Evolutionary conservation across 2,113 vertebrate species (phyloP).

Genomic region (Apteryx owenii): DNA sequence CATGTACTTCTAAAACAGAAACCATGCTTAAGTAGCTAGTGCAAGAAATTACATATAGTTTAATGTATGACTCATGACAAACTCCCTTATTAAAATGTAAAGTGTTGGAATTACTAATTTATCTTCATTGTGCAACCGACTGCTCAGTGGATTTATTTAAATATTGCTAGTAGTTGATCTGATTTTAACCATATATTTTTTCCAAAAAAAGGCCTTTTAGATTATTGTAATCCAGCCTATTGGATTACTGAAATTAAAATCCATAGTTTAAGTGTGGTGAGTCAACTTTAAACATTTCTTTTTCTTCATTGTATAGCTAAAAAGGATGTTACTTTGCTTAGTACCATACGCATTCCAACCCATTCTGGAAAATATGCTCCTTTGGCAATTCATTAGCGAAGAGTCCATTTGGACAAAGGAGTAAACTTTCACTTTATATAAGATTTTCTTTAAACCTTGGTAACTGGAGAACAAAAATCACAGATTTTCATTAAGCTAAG

Average conservation of each 20-base stretch:
- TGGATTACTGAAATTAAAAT: constrained; percentile 10
- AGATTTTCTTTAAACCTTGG: not conserved
- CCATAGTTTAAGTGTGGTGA: not conserved
- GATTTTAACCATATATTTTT: not conserved
- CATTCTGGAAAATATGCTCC: constrained; percentile 4
- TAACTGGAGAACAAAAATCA: not conserved
- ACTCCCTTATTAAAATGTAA: not conserved
- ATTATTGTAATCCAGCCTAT: constrained; percentile 39
- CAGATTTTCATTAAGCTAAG: not conserved
- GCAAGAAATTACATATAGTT: constrained; percentile 25
- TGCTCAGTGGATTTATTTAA: not conserved
- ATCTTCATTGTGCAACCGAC: constrained; percentile 1
- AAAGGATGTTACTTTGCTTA: not conserved
- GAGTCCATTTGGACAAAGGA: constrained; percentile 1
- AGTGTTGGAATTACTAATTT: not conserved
- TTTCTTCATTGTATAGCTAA: not conserved
- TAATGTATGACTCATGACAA: not conserved
- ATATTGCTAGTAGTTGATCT: constrained; percentile 22
- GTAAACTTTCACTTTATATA: not conserved
- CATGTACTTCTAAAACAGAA: constrained; percentile 12
- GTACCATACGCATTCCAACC: not conserved
- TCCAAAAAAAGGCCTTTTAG: not conserved
- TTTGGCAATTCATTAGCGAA: constrained; percentile 65
- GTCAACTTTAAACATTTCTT: constrained; percentile 5
- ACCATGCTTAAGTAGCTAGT: constrained; percentile 42